These are phyloP conservation scores for Drosophila austrosaltans DNA, from an alignment of 2,888 invertebrate genomes.

Conservation along the genomic window DNA sequence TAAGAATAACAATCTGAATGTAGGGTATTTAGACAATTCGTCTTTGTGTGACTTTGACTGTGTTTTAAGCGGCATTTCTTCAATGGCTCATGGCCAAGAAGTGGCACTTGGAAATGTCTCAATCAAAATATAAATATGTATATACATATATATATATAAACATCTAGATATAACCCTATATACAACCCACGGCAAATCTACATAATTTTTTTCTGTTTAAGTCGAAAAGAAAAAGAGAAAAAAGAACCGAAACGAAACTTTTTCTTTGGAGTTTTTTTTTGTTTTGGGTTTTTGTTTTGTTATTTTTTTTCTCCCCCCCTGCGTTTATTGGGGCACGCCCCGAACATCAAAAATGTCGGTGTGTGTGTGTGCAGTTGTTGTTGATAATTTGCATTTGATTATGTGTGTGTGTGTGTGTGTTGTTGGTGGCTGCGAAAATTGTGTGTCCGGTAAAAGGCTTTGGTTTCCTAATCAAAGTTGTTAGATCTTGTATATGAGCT, in stretches of 20 bases:
- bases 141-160: constrained; percentile 3
- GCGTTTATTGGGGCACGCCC: constrained; percentile 58
- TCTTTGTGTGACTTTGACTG: background rate
- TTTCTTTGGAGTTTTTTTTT: constrained; percentile 58
- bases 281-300: constrained; percentile 26
- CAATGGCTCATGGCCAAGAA: constrained; percentile 79
- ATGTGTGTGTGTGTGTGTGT: constrained; percentile 51
- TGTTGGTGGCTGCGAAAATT: constrained; percentile 68
- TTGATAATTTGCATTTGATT: constrained; percentile 77
- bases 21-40: background rate
- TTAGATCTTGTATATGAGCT: constrained; percentile 58
- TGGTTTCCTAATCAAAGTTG: constrained; percentile 66
- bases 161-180: constrained; percentile 31
- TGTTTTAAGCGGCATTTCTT: constrained; percentile 37
- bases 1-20: background rate
- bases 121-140: constrained; percentile 51
- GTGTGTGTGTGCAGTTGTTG: constrained; percentile 37
- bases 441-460: constrained; percentile 71
- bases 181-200: constrained; percentile 73
- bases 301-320: constrained; percentile 2
- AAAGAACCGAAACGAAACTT: constrained; percentile 56
- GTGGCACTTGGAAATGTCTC: constrained; percentile 78
- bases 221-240: background rate
- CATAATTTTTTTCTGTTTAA: constrained; percentile 58
- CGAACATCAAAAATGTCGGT: constrained; percentile 31